A percentile compares a stretch with the other conserved stretches of the same genome.
Conservation (phyloP, 2,113 vertebrate genomes). For the Lethenteron reissneri region DNA sequence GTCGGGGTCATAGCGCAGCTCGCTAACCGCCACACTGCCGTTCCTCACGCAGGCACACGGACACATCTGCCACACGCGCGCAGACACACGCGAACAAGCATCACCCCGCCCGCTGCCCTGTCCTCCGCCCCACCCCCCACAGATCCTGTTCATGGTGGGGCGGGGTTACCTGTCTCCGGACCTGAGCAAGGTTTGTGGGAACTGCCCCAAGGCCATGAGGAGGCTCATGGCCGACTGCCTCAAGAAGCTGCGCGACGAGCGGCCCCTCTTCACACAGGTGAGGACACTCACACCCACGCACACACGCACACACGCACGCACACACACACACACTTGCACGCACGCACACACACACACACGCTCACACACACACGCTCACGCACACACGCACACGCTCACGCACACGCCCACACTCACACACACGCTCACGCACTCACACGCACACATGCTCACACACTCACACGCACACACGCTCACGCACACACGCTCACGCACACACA, state of each 20-base stretch:
- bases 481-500: too few relatives aligned
- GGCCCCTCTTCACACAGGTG: slow-evolving; percentile 91
- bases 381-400: background rate
- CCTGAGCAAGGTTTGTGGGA: slow-evolving; percentile 90
- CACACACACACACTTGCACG: too few relatives aligned
- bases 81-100: background rate
- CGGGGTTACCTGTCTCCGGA: slow-evolving; percentile 83
- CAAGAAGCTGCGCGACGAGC: slow-evolving; percentile 92
- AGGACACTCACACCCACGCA: slow-evolving; percentile 4
- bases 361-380: too few relatives aligned
- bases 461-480: too few relatives aligned
- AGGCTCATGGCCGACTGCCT: slow-evolving; percentile 93
- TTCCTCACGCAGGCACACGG: too few relatives aligned
- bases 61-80: too few relatives aligned
- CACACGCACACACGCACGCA: too few relatives aligned
- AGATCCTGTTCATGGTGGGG: slow-evolving; percentile 99
- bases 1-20: too few relatives aligned
- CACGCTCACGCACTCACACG: too few relatives aligned
- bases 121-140: background rate
- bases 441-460: background rate
- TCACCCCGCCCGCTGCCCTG: background rate
- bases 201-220: slow-evolving; percentile 98
- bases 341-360: background rate
- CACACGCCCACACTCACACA: too few relatives aligned
- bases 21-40: too few relatives aligned